Base-by-base conservation (phyloP, 30 jellyfish, hydroid and myxozoan genomes). In the Sanderia malayensis region DNA sequence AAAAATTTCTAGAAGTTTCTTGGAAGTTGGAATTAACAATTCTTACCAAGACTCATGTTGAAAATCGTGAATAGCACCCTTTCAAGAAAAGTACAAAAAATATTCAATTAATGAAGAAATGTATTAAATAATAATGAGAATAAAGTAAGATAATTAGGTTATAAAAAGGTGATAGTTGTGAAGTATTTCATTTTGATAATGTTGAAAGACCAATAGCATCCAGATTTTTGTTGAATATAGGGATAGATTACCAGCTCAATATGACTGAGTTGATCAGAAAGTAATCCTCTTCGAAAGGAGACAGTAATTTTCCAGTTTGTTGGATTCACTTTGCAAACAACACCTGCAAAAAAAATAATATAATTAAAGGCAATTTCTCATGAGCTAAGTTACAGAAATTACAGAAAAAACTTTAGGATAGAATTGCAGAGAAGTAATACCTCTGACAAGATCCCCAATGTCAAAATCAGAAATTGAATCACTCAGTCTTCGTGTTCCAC, bases 381-480 rank as follows among this genome's bases (percentile, higher is more conserved):
- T n/a, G n/a, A n/a, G n/a, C n/a, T n/a, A n/a, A n/a, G n/a, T n/a
- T n/a, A n/a, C n/a, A n/a, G n/a, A n/a, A n/a, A n/a, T n/a, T n/a
- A n/a, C n/a, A n/a, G n/a, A n/a, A n/a, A n/a, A n/a, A n/a, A n/a
- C n/a, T n/a, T n/a, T n/a, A n/a, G n/a, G n/a, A n/a, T n/a, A n/a
- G n/a, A n/a, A n/a, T n/a, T n/a, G n/a, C n/a, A n/a, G n/a, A n/a
- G n/a, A n/a, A n/a, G n/a, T n/a, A n/a, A 2, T 30, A 84, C 95
- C 95, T 74, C 81, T 46, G 55, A 84, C 89, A 25, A 58, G 59
- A 70, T 84, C 95, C 17, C 95, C 95, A 66, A 64, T 31, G 25
- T 84, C 95, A 57, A 73, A 84, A 41, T 84, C 95, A 0, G 87
- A 41, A 37, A 75, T 64, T 19, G 87, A 75, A 47, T 75, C 78